phyloP scores from a whole-genome alignment of 2,888 invertebrate genomes.

The Rhimphoctona megacephalus region DNA sequence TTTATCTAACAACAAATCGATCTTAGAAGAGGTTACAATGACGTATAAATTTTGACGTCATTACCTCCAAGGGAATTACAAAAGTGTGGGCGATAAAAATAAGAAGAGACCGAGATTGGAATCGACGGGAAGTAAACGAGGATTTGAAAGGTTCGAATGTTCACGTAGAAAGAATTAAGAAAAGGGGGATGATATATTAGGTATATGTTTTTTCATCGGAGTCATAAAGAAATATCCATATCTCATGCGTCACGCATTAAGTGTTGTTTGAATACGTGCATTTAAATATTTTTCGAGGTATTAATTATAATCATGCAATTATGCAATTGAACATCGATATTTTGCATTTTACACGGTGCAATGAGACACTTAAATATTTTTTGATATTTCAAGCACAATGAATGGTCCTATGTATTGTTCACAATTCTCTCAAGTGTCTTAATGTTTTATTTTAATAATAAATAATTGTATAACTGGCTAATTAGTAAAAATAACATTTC shows the following conservation, averaged over 20 bases:
- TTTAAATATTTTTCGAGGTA: slow-evolving; percentile 37
- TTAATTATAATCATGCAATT: slow-evolving; percentile 41
- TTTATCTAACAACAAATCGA: slow-evolving; percentile 3
- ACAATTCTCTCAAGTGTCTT: slow-evolving; percentile 46
- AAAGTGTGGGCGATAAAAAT: slow-evolving; percentile 33
- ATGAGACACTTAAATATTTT: slow-evolving; percentile 29
- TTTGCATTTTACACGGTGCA: slow-evolving; percentile 15
- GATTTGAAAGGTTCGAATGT: slow-evolving; percentile 63
- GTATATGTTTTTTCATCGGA: slow-evolving; percentile 66
- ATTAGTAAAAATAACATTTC: background rate
- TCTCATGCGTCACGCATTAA: slow-evolving; percentile 77
- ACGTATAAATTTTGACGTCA: slow-evolving; percentile 50
- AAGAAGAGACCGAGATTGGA: slow-evolving; percentile 36
- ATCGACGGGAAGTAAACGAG: slow-evolving; percentile 33
- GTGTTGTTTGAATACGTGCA: slow-evolving; percentile 60
- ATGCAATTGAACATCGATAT: slow-evolving; percentile 33
- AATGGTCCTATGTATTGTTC: slow-evolving; percentile 58
- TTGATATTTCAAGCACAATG: slow-evolving; percentile 41
- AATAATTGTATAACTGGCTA: background rate
- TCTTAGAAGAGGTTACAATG: slow-evolving; percentile 31
- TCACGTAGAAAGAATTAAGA: slow-evolving; percentile 60
- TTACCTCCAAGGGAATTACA: slow-evolving; percentile 46
- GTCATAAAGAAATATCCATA: slow-evolving; percentile 68
- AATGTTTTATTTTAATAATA: background rate
- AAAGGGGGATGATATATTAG: slow-evolving; percentile 51